phyloP scores from a whole-genome alignment of 2,888 invertebrate genomes.

The Lapara coniferarum region DNA sequence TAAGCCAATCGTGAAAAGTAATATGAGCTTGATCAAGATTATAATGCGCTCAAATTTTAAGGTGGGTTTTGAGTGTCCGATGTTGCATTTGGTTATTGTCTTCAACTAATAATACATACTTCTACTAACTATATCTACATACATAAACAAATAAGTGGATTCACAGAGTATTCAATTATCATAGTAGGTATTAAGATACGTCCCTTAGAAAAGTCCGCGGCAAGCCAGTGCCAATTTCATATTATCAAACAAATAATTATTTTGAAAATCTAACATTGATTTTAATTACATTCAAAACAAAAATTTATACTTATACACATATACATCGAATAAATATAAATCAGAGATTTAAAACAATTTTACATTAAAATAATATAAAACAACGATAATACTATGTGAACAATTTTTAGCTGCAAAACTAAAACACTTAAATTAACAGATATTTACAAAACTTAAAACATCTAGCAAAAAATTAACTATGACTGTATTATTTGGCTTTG shows the following conservation, averaged over 20 bases:
- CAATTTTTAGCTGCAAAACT: slow-evolving; percentile 68
- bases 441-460: slow-evolving; percentile 80
- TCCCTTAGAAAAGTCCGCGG: slow-evolving; percentile 48
- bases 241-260: slow-evolving; percentile 44
- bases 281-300: slow-evolving; percentile 69
- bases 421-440: slow-evolving; percentile 73
- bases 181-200: slow-evolving; percentile 33
- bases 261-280: slow-evolving; percentile 50
- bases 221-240: slow-evolving; percentile 64
- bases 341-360: slow-evolving; percentile 71
- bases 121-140: slow-evolving; percentile 53
- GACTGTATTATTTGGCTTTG: slow-evolving; percentile 84
- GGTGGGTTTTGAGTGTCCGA: slow-evolving; percentile 65
- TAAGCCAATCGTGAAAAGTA: slow-evolving; percentile 33
- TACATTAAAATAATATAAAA: slow-evolving; percentile 75
- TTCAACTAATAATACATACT: slow-evolving; percentile 56
- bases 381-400: slow-evolving; percentile 80
- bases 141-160: slow-evolving; percentile 45
- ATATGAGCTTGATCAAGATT: slow-evolving; percentile 31
- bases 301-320: slow-evolving; percentile 63
- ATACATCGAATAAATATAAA: slow-evolving; percentile 78
- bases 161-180: slow-evolving; percentile 37
- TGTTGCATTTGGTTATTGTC: slow-evolving; percentile 52
- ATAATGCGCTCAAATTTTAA: slow-evolving; percentile 40
- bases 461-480: slow-evolving; percentile 78